Conservation (phyloP, 2,888 invertebrate species). For the Selenia dentaria region DNA sequence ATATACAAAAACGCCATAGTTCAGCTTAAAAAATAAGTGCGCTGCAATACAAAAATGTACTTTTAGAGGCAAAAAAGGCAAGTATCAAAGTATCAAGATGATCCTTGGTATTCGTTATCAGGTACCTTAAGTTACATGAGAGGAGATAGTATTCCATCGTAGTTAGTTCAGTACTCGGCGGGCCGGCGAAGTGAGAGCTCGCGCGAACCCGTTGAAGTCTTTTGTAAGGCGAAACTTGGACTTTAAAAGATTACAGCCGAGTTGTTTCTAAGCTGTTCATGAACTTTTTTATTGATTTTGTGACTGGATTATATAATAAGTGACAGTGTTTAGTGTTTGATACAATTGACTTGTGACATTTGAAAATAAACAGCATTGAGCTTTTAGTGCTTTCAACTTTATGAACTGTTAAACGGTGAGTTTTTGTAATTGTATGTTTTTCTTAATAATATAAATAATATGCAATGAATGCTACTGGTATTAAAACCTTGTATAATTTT, state of each 20-base stretch:
- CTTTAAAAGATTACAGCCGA: constrained; percentile 9
- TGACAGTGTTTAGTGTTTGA: constrained; percentile 26
- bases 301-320: constrained; percentile 13
- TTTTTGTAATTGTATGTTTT: constrained; percentile 2
- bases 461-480: no score
- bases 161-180: constrained; percentile 58
- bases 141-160: constrained; percentile 66
- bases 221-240: constrained; percentile 39
- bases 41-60: constrained; percentile 36
- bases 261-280: constrained; percentile 8
- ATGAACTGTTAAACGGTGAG: constrained; percentile 22
- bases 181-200: constrained; percentile 60
- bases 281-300: constrained; percentile 7
- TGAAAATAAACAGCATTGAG: constrained; percentile 6
- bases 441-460: no score
- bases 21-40: constrained; percentile 44
- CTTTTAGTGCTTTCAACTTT: constrained; percentile 16
- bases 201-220: constrained; percentile 58
- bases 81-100: constrained; percentile 56
- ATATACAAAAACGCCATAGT: constrained; percentile 37
- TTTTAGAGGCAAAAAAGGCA: constrained; percentile 38
- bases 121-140: constrained; percentile 60
- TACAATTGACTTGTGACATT: constrained; percentile 26
- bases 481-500: background rate
- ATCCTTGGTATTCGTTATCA: constrained; percentile 71